phyloP scores from a whole-genome alignment of 2,888 invertebrate genomes.

The Trichogramma dendrolimi region DNA sequence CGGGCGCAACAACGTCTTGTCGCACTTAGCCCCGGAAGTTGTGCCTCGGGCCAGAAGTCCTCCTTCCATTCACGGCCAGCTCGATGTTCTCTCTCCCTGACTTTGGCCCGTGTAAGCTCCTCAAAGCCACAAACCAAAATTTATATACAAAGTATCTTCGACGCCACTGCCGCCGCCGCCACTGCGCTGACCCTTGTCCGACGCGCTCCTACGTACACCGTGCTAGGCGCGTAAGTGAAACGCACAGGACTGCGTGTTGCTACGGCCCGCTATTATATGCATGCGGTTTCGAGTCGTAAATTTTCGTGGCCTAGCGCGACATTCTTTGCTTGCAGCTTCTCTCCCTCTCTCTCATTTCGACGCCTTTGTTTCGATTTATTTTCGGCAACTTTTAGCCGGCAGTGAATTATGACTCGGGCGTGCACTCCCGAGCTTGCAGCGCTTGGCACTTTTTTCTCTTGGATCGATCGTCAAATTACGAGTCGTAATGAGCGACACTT shows the following conservation, averaged over 20 bases:
- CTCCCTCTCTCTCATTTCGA: background rate
- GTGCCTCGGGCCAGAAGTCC: conserved; percentile 37
- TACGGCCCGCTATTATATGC: background rate
- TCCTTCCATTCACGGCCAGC: conserved; percentile 26
- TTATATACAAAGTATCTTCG: conserved; percentile 50
- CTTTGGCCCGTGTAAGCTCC: conserved; percentile 16
- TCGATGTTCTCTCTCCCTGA: conserved; percentile 9
- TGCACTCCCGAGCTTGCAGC: background rate
- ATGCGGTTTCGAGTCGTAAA: conserved; percentile 43
- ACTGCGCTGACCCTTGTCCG: conserved; percentile 35
- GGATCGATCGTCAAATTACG: too few relatives aligned
- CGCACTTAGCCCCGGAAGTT: conserved; percentile 33
- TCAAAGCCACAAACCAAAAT: conserved; percentile 40
- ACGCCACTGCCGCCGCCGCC: background rate
- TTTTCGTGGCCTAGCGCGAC: conserved; percentile 26
- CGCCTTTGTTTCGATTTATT: conserved; percentile 15
- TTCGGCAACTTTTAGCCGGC: background rate
- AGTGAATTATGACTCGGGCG: background rate
- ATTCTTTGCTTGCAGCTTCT: background rate
- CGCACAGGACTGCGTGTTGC: conserved; percentile 19
- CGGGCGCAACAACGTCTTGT: conserved; percentile 6
- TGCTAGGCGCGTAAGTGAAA: conserved; percentile 40
- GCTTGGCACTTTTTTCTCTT: too few relatives aligned
- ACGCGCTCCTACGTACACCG: background rate
- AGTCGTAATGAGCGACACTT: too few relatives aligned